phyloP scores from a whole-genome alignment of 2,113 vertebrate genomes.

The Apteryx mantelli region DNA sequence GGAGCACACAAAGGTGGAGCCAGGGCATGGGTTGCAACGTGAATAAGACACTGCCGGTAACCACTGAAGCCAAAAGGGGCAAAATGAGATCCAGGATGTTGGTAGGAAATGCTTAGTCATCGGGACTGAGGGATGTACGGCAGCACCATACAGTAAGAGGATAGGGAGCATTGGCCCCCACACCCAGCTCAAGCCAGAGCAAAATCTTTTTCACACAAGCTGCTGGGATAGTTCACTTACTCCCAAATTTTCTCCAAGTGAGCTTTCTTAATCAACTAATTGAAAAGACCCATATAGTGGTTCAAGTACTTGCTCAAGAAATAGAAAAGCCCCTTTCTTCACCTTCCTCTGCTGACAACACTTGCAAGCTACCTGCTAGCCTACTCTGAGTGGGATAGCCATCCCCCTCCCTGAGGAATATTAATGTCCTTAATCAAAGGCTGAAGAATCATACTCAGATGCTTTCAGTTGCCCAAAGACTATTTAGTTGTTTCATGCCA shows the following conservation, averaged over 20 bases:
- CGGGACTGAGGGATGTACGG: background rate
- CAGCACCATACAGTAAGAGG: background rate
- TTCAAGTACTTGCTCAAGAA: background rate
- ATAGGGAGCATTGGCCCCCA: background rate
- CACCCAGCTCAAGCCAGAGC: background rate
- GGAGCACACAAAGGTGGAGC: accelerated
- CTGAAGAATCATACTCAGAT: background rate
- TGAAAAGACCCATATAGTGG: background rate
- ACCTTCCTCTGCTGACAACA: background rate
- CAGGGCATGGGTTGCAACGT: background rate
- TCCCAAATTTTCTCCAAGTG: background rate
- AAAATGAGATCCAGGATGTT: background rate
- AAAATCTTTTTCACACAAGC: background rate
- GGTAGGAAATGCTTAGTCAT: background rate
- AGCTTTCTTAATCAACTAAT: background rate
- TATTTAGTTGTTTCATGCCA: background rate
- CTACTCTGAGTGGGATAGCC: background rate
- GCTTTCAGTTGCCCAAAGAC: background rate
- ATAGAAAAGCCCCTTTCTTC: background rate
- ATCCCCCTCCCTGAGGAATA: accelerated
- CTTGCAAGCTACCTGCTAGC: background rate
- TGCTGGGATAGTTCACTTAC: background rate
- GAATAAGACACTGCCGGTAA: background rate
- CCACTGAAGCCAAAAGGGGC: background rate
- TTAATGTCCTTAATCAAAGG: background rate